Evolutionary conservation across 2,797 vertebrate species (phyloP).

Genomic region (Xiphorhynchus erythropygius): DNA sequence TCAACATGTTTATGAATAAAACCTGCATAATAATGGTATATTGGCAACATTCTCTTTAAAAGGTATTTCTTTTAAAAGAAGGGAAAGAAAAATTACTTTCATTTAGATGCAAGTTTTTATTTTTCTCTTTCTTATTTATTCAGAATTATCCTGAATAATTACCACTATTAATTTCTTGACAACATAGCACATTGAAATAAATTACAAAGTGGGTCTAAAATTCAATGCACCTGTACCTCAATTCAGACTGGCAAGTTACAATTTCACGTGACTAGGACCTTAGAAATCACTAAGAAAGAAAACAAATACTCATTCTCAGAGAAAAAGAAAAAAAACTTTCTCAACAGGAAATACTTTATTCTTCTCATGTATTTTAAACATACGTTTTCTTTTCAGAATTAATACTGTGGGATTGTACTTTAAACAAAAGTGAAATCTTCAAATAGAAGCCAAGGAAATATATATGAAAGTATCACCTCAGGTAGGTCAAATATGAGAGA

Average conservation of each 20-base stretch:
- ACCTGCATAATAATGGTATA: constrained; percentile 75
- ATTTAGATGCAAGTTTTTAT: not conserved
- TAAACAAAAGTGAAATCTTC: not conserved
- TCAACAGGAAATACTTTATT: not conserved
- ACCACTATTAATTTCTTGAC: not conserved
- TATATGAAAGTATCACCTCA: not conserved
- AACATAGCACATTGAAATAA: not conserved
- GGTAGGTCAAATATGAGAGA: not conserved
- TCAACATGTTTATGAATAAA: constrained; percentile 67
- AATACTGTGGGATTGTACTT: not conserved
- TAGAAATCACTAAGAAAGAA: not conserved
- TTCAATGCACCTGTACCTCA: not conserved
- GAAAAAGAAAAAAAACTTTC: not conserved
- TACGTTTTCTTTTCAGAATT: not conserved
- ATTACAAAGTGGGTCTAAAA: not conserved
- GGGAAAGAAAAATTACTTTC: constrained; percentile 47
- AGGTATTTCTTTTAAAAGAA: constrained; percentile 80
- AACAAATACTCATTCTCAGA: not conserved
- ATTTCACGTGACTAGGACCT: not conserved
- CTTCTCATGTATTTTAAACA: not conserved
- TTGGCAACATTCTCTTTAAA: constrained; percentile 74
- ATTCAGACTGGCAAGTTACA: not conserved
- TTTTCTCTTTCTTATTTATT: not conserved
- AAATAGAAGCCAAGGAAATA: not conserved
- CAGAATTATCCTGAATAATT: not conserved